Conservation (phyloP, 2,797 vertebrate genomes). For the Squalus acanthias region DNA sequence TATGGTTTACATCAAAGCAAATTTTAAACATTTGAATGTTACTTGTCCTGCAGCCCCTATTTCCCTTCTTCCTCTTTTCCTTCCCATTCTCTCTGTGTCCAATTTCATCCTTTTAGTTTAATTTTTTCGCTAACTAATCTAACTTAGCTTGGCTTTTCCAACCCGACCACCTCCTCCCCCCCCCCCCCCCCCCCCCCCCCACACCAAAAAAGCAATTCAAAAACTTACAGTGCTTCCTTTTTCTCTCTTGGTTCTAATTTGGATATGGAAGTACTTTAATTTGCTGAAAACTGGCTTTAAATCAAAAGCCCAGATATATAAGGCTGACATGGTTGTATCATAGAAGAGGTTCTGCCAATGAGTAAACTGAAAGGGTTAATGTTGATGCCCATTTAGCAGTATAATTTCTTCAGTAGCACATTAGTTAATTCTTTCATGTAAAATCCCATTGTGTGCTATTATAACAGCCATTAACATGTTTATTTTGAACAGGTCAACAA, state of each 20-base stretch:
- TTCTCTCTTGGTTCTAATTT: neutral
- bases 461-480: too few relatives aligned
- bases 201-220: neutral
- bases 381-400: too few relatives aligned
- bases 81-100: neutral
- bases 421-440: too few relatives aligned
- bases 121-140: neutral
- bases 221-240: neutral
- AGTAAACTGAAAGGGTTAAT: too few relatives aligned
- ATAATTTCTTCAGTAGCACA: too few relatives aligned
- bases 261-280: neutral
- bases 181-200: neutral
- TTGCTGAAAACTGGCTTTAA: neutral
- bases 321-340: too few relatives aligned
- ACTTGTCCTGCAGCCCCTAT: neutral
- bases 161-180: neutral
- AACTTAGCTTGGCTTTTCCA: neutral
- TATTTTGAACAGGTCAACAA: too few relatives aligned
- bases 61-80: neutral
- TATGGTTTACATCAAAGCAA: neutral
- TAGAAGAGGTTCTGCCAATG: too few relatives aligned
- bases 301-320: neutral
- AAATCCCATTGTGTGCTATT: too few relatives aligned
- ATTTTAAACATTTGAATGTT: neutral
- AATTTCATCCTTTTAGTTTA: neutral